Evolutionary conservation across 2,113 vertebrate species (phyloP), one percentile per base, ranked within the genome.

Genomic region (Triplophysa siluroides): DNA sequence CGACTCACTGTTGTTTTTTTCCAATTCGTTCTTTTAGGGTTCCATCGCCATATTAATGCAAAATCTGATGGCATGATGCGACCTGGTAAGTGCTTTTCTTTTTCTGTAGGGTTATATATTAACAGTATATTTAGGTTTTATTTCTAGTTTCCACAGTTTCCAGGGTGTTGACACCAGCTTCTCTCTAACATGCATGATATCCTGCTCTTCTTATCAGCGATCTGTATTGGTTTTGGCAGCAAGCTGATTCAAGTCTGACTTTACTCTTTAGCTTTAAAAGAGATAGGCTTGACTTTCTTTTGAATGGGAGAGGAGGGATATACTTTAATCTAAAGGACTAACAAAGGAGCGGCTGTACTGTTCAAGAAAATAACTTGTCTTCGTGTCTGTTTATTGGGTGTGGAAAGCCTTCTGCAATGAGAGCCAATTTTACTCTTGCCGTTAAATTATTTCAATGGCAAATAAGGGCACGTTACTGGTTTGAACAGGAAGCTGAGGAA

Each of bases 11-110:
- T 58, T 58, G 43, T 29, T 26, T 13, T 61, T 29, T 4, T 26
- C 21, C 54, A n/a, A 21, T 54, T n/a, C 13, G 47, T 23, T 74
- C 54, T 21, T 78, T 41, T 62, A 87, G 84, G 1, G 4, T 84
- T 71, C 21, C 82, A 71, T 87, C 86, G 23, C 82, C 86, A 8
- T 87, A 87, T 80, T 87, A 87, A 73, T 72, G 62, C 18, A n/a
- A 33, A 26, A 10, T 2, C 10, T 60, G n/a, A 2, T 33, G 24
- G n/a, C 50, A 52, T 56, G 21, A 86, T 33, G 58, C 29, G 50
- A 80, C 41, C 43, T 6, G 83, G 85, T 86, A 68, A 86, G 78
- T 78, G 19, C 3, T 41, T 19, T 54, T 79, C 41, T 47, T 33
- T 41, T 61, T 71, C 70, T 24, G 69, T 56, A 58, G 23, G 7